Conservation (phyloP, 2,797 vertebrate species). For the Acanthis flammea region DNA sequence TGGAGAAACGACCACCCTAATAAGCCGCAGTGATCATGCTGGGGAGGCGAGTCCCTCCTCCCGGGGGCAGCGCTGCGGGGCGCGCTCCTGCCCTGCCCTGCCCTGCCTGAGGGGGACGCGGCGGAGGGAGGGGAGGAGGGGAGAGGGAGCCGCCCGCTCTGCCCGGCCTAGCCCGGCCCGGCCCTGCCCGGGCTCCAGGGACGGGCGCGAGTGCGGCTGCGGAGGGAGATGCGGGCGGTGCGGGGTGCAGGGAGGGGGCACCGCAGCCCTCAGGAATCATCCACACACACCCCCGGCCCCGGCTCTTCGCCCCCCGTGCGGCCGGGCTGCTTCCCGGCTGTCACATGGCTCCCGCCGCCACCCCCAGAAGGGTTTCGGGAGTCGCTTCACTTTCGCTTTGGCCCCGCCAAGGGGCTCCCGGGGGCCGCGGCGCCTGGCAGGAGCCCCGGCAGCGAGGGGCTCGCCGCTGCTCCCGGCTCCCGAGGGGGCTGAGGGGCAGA, state of each 20-base stretch:
- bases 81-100: not conserved
- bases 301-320: not conserved
- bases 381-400: constrained; percentile 62
- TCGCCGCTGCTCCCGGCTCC: not conserved
- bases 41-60: not conserved
- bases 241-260: not conserved
- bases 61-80: not conserved
- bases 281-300: not conserved
- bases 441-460: not conserved
- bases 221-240: not conserved
- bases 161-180: not conserved
- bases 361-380: not conserved
- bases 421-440: not conserved
- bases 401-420: not conserved
- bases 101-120: not conserved
- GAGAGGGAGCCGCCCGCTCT: not conserved
- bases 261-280: not conserved
- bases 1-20: not conserved
- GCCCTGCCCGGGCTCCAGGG: not conserved
- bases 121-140: not conserved
- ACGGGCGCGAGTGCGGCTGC: not conserved
- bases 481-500: too few relatives aligned
- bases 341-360: constrained; percentile 61
- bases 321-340: not conserved
- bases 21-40: not conserved